Base-by-base conservation (phyloP, 2,888 invertebrate species). In the Dryobotodes eremita region DNA sequence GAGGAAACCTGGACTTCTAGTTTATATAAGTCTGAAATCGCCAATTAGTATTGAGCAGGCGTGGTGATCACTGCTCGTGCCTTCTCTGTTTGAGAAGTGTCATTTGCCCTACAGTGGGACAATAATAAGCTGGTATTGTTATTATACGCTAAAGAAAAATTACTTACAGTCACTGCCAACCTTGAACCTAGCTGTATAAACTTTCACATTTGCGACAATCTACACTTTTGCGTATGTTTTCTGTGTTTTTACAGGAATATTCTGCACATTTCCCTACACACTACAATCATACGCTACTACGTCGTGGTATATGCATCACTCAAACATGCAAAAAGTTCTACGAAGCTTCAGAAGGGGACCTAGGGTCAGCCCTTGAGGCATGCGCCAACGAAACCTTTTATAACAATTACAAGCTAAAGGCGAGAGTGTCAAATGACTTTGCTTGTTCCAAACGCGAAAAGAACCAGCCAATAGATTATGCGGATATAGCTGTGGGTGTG, bases 281-380 rank as follows among this genome's bases (percentile, higher is more conserved):
- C 84, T 96, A 89, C 88, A 95, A 96, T 76, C 95, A 96, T 84
- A 94, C 95, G 68, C 89, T 92, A 78, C 89, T 96, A 84, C 94
- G 94, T 73, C 91, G 94, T 86, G 95, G 93, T 0, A 89, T 95
- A 3, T 96, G 96, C 83, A 89, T 95, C 3, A 94, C 93, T n/a
- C 88, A 79, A 23, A 91, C 93, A 26, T 96, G 96, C 83, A 91
- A 90, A 80, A 71, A 83, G 48, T 92, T 90, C 65, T 85, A 91
- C 71, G 66, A 90, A 62, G 85, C 86, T 62, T 81, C 83, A 76
- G 82, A 89, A 81, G 55, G 48, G 87, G 81, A 87, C 80, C 77
- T 77, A 82, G 71, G 20, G 59, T 62, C 17, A n/a, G 68, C 65
- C 82, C 82, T 86, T 78, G 86, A 86, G 71, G 85, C 83, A 79